Conservation (phyloP, 2,888 invertebrate species). For the Panzeria rudis region DNA sequence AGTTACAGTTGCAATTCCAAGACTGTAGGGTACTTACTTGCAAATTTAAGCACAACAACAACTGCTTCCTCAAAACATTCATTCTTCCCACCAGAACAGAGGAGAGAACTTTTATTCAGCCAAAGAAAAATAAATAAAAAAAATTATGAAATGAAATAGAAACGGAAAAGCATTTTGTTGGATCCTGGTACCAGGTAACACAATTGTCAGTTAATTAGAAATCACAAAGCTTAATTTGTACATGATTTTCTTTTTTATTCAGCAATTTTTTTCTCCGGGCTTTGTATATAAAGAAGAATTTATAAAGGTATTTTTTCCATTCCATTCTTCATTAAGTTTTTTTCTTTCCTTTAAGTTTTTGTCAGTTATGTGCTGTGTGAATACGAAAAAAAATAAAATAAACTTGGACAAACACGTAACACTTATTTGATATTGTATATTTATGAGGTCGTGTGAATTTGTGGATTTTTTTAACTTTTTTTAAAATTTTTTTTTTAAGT, state of each 20-base stretch:
- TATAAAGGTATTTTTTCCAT: constrained; percentile 49
- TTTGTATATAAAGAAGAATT: constrained; percentile 49
- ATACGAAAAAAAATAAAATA: not conserved
- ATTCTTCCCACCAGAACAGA: constrained; percentile 40
- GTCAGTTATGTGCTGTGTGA: constrained; percentile 23
- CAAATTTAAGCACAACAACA: constrained; percentile 11
- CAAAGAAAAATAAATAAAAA: constrained; percentile 4
- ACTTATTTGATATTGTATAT: constrained; percentile 57
- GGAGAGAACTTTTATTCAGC: constrained; percentile 18
- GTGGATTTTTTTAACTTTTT: constrained; percentile 9
- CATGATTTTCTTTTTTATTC: constrained; percentile 69
- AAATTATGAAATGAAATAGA: constrained; percentile 32
- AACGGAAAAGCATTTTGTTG: constrained; percentile 73
- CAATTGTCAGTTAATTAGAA: constrained; percentile 82
- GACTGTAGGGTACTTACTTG: constrained; percentile 9
- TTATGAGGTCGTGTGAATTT: constrained; percentile 66
- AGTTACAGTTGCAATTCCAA: not conserved
- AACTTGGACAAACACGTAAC: constrained; percentile 70
- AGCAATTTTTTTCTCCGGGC: not conserved
- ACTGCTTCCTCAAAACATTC: constrained; percentile 18
- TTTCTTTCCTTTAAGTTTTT: constrained; percentile 2
- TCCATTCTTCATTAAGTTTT: constrained; percentile 30
- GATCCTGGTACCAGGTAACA: constrained; percentile 83
- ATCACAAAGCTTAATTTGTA: constrained; percentile 81
- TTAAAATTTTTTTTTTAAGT: not conserved